Percentiles rank a stretch among this genome's conserved stretches.
These are phyloP conservation scores for Amiota mariae DNA, from an alignment of 2,888 invertebrate genomes.

Conservation along the genomic window DNA sequence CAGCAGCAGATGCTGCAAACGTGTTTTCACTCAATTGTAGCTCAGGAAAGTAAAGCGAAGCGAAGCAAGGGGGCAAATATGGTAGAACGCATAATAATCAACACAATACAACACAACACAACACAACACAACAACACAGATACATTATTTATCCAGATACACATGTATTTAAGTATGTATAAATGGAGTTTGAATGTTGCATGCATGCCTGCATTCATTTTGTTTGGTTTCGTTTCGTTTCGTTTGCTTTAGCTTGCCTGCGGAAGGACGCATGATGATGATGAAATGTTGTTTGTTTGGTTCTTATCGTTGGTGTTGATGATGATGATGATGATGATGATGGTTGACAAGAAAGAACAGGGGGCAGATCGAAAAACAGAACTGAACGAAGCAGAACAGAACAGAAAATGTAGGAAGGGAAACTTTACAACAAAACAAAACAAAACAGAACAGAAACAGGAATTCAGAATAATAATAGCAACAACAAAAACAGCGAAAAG, in stretches of 20 bases:
- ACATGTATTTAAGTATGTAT: constrained; percentile 10
- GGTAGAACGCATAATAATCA: not conserved
- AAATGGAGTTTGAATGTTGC: constrained; percentile 12
- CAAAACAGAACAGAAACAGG: too few relatives aligned
- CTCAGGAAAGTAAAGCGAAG: not conserved
- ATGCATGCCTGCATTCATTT: constrained; percentile 11
- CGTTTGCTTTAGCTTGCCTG: not conserved
- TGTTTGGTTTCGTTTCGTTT: constrained; percentile 19
- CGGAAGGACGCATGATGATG: constrained; percentile 13
- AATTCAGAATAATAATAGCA: too few relatives aligned
- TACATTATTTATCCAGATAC: constrained; percentile 6
- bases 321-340: too few relatives aligned
- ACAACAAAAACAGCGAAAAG: too few relatives aligned
- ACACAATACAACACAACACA: not conserved
- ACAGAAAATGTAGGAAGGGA: too few relatives aligned
- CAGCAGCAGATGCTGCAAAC: not conserved
- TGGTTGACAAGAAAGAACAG: too few relatives aligned
- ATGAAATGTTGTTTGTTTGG: too few relatives aligned
- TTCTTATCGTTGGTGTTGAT: too few relatives aligned
- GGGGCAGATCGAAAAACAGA: too few relatives aligned
- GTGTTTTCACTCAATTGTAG: not conserved
- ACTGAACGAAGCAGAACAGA: too few relatives aligned
- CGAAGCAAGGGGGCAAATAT: too few relatives aligned
- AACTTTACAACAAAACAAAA: too few relatives aligned
- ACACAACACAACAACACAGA: not conserved